A percentile compares a stretch with the other conserved stretches of the same genome.
phyloP scores from a whole-genome alignment of 1,140 invertebrate species.

The Schlechtendalia chinensis region DNA sequence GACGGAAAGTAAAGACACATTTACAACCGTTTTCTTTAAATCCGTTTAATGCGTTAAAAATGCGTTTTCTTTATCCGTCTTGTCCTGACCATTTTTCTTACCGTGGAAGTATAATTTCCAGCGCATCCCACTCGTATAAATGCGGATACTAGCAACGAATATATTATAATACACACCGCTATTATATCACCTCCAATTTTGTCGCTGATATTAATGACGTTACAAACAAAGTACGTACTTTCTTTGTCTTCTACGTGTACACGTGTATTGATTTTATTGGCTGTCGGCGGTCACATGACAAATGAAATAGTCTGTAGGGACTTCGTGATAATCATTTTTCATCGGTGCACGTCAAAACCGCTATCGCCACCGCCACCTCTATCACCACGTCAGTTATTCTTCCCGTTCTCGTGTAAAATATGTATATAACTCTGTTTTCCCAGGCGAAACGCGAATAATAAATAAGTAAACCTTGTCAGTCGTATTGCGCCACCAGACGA shows the following conservation, averaged over 20 bases:
- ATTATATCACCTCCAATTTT: too few relatives aligned
- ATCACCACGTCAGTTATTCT: background rate
- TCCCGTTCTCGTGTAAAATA: conserved; percentile 18
- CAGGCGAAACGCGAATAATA: conserved; percentile 39
- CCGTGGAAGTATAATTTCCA: too few relatives aligned
- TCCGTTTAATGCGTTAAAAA: too few relatives aligned
- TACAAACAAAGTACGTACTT: too few relatives aligned
- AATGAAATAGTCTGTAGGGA: conserved; percentile 33
- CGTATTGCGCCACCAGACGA: conserved; percentile 1
- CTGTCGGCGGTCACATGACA: conserved; percentile 37
- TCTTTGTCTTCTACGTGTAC: background rate
- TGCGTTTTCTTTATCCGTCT: too few relatives aligned
- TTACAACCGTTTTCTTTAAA: too few relatives aligned
- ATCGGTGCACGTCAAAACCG: conserved; percentile 43
- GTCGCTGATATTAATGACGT: too few relatives aligned
- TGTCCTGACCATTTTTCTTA: too few relatives aligned
- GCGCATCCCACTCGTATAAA: too few relatives aligned
- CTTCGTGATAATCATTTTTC: conserved; percentile 42
- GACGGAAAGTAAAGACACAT: too few relatives aligned
- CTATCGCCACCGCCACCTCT: background rate
- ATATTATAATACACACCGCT: too few relatives aligned
- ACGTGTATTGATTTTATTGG: conserved; percentile 44
- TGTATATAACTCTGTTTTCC: conserved; percentile 19
- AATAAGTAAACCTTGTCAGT: conserved; percentile 45
- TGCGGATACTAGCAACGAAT: too few relatives aligned